These are phyloP conservation scores for Verasper variegatus DNA, from an alignment of 2,113 vertebrate species.

Conservation along the genomic window DNA sequence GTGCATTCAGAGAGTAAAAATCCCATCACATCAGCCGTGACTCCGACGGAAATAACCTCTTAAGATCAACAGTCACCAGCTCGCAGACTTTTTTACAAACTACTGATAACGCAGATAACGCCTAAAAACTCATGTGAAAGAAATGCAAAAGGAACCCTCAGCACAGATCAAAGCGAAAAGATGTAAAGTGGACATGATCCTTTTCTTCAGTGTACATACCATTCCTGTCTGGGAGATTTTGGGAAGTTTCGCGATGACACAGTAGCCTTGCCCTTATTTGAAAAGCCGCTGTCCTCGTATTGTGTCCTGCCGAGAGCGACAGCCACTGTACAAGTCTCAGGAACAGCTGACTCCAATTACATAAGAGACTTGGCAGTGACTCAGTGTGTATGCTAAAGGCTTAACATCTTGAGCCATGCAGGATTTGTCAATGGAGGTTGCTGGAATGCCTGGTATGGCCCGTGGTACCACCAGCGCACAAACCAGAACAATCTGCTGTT, in stretches of 20 bases:
- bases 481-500: slow-evolving; percentile 68
- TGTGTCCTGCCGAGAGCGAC: slow-evolving; percentile 36
- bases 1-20: not conserved
- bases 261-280: slow-evolving; percentile 66
- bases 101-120: not conserved
- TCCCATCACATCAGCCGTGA: slow-evolving; percentile 30
- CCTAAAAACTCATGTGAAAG: not conserved
- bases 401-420: slow-evolving; percentile 46
- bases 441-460: slow-evolving; percentile 74
- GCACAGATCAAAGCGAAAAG: slow-evolving; percentile 8
- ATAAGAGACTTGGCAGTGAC: slow-evolving; percentile 59
- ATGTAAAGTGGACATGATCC: slow-evolving; percentile 4
- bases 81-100: slow-evolving; percentile 4
- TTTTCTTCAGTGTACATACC: slow-evolving; percentile 63
- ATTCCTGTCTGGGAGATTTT: slow-evolving; percentile 30
- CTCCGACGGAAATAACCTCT: slow-evolving; percentile 37
- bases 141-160: slow-evolving; percentile 22
- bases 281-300: slow-evolving; percentile 17
- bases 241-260: slow-evolving; percentile 42
- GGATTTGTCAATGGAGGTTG: slow-evolving; percentile 69
- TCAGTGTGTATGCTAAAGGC: slow-evolving; percentile 45
- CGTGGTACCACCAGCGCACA: slow-evolving; percentile 43
- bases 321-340: slow-evolving; percentile 37
- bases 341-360: slow-evolving; percentile 60
- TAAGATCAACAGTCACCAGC: slow-evolving; percentile 44